phyloP scores from a whole-genome alignment of 1,140 invertebrate species.

The Helicoverpa armigera region DNA sequence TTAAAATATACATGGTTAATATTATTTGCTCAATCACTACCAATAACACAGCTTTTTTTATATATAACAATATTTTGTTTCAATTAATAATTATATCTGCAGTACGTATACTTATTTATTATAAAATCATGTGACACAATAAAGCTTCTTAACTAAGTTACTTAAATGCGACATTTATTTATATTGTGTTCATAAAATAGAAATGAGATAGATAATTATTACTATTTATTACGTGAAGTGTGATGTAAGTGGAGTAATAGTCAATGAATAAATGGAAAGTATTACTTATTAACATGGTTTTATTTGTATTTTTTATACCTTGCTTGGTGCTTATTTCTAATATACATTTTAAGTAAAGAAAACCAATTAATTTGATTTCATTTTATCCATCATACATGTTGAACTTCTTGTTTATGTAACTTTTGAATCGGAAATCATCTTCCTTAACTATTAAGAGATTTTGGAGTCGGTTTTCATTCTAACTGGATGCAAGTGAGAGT shows the following conservation, averaged over 20 bases:
- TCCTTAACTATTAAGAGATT: too few relatives aligned
- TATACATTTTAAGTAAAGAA: too few relatives aligned
- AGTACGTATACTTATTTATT: conserved; percentile 6
- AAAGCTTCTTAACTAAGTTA: conserved; percentile 31
- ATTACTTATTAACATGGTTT: conserved; percentile 15
- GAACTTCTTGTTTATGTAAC: too few relatives aligned
- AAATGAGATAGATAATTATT: conserved; percentile 12
- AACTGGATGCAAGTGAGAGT: too few relatives aligned
- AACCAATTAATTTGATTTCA: too few relatives aligned
- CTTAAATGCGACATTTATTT: conserved; percentile 4
- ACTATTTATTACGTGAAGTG: conserved; percentile 54
- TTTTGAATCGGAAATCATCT: too few relatives aligned
- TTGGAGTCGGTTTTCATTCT: too few relatives aligned
- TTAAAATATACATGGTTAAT: conserved; percentile 43
- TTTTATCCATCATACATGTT: too few relatives aligned
- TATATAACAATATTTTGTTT: conserved; percentile 1
- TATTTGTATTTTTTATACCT: background rate
- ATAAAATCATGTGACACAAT: background rate
- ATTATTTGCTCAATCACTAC: conserved; percentile 63
- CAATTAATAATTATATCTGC: background rate
- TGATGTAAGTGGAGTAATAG: conserved; percentile 54
- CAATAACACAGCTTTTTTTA: conserved; percentile 37
- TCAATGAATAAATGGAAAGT: conserved; percentile 63
- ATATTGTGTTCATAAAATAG: background rate
- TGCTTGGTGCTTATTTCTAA: too few relatives aligned